A percentile compares a stretch with the other conserved stretches of the same genome.
phyloP scores from a whole-genome alignment of 2,113 vertebrate species.

The Chelonoidis abingdonii region DNA sequence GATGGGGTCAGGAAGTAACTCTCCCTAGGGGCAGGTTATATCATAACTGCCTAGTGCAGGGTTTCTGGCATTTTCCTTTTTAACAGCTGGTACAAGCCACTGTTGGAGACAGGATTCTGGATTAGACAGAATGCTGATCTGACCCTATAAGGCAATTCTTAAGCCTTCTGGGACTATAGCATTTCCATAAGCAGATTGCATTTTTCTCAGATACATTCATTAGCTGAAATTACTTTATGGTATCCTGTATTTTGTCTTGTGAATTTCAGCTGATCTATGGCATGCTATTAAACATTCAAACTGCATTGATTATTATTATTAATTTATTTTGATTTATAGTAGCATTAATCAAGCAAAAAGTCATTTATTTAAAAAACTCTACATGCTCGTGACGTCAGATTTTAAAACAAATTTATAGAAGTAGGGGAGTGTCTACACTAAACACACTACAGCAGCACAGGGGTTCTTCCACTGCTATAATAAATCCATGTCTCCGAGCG shows the following conservation, averaged over 20 bases:
- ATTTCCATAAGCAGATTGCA: background rate
- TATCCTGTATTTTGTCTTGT: background rate
- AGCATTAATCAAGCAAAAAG: background rate
- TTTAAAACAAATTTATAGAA: background rate
- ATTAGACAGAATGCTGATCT: background rate
- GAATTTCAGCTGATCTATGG: background rate
- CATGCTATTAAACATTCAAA: background rate
- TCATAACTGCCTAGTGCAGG: background rate
- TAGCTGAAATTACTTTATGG: background rate
- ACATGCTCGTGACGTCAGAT: background rate
- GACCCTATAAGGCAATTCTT: background rate
- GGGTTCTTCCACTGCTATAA: background rate
- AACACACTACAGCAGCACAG: background rate
- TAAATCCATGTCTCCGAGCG: background rate
- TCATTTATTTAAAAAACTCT: background rate
- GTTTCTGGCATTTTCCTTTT: background rate
- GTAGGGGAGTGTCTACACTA: background rate
- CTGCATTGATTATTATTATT: background rate
- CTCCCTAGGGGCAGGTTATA: background rate
- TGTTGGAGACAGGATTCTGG: background rate
- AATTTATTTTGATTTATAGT: conserved; percentile 18
- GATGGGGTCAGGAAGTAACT: background rate
- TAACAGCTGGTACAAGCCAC: background rate
- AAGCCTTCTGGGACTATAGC: background rate
- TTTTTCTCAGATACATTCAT: conserved; percentile 9